Percentiles rank a stretch among this genome's conserved stretches.
Evolutionary conservation across 2,113 vertebrate genomes (phyloP).

Genomic region (Gnathonemus echidnorhynchus): DNA sequence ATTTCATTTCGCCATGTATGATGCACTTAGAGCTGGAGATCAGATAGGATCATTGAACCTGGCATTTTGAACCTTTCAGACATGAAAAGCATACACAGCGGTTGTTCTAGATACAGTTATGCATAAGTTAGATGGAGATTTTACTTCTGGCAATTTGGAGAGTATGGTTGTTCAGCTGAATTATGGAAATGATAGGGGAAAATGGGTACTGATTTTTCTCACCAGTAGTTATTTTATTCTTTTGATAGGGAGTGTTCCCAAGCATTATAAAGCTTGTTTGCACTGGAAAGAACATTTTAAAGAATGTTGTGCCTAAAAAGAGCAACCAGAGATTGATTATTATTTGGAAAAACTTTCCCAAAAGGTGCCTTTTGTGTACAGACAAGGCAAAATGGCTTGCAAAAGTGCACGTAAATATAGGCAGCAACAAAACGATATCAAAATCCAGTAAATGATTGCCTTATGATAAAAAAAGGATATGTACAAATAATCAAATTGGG

Average conservation of each 20-base stretch:
- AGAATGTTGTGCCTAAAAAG: conserved; percentile 49
- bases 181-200: background rate
- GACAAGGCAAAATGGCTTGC: background rate
- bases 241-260: conserved; percentile 59
- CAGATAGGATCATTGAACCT: background rate
- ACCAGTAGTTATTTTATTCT: conserved; percentile 46
- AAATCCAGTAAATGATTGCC: conserved; percentile 16
- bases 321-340: conserved; percentile 49
- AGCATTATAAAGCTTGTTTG: conserved; percentile 51
- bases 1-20: background rate
- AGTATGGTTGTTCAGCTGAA: background rate
- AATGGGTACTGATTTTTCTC: background rate
- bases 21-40: background rate
- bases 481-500: conserved; percentile 29
- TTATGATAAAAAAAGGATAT: background rate
- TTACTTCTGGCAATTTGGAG: background rate
- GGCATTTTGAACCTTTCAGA: background rate
- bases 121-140: background rate
- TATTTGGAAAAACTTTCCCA: conserved; percentile 33
- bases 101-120: background rate
- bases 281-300: conserved; percentile 35
- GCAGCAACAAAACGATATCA: conserved; percentile 45
- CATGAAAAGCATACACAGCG: background rate
- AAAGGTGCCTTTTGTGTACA: conserved; percentile 8
- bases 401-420: conserved; percentile 41